These are phyloP conservation scores for Myrmecophaga tridactyla DNA, from an alignment of 2,113 vertebrate species.

Conservation along the genomic window DNA sequence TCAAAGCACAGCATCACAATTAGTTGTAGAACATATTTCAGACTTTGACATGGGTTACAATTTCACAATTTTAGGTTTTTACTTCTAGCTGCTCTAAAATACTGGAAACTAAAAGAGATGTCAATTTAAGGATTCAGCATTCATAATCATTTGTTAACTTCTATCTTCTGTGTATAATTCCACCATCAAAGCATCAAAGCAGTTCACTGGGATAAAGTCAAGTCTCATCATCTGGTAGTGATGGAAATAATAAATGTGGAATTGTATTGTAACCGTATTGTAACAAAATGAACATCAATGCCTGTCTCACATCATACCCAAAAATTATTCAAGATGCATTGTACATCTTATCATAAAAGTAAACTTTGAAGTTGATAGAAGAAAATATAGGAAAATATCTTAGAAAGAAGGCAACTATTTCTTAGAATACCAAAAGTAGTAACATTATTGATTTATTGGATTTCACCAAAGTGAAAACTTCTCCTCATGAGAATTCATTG, in stretches of 20 bases:
- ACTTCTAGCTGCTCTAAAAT: no score
- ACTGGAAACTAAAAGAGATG: no score
- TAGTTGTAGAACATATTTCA: no score
- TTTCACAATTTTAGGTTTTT: no score
- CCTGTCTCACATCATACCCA: background rate
- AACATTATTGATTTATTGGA: background rate
- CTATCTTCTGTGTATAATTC: no score
- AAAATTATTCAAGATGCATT: background rate
- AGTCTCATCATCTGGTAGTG: background rate
- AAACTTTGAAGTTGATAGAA: background rate
- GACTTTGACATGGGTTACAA: no score
- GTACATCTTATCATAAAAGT: background rate
- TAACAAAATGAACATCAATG: background rate
- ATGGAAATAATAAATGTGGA: no score
- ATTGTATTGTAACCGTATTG: background rate
- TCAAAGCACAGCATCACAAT: no score
- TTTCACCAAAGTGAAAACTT: background rate
- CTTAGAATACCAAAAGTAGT: background rate
- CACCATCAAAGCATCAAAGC: background rate
- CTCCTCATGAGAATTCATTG: background rate
- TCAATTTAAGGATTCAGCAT: no score
- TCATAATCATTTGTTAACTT: no score
- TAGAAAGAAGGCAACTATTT: background rate
- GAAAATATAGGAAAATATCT: background rate
- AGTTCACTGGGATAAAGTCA: background rate